Evolutionary conservation across 2,888 invertebrate species (phyloP).

Genomic region (Galeruca laticollis): DNA sequence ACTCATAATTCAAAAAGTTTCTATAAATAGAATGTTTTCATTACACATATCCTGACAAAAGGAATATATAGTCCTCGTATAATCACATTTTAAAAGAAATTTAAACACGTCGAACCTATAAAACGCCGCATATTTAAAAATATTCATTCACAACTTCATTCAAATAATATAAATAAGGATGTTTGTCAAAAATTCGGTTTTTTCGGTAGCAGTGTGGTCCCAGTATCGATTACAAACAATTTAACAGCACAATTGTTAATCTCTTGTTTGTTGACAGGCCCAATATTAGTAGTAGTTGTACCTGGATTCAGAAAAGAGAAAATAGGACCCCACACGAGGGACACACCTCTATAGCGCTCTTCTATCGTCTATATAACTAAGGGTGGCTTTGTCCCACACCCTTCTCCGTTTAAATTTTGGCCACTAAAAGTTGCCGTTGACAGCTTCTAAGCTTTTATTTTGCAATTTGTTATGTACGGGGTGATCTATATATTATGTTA

Average conservation of each 20-base stretch:
- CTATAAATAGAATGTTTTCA: too few species aligned
- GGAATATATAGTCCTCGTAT: too few species aligned
- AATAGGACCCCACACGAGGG: constrained; percentile 60
- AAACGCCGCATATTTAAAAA: neutral
- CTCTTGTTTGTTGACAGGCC: constrained; percentile 65
- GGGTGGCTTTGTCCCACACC: constrained; percentile 29
- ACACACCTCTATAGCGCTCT: constrained; percentile 54
- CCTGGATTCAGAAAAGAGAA: constrained; percentile 50
- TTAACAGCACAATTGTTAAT: constrained; percentile 66
- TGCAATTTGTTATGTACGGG: constrained; percentile 8
- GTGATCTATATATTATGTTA: neutral
- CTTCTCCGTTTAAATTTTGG: constrained; percentile 26
- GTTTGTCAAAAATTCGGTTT: neutral
- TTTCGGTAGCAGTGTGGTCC: constrained; percentile 28
- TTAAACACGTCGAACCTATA: too few species aligned
- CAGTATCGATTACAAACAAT: constrained; percentile 65
- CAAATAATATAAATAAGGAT: constrained; percentile 23
- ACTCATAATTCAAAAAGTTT: too few species aligned
- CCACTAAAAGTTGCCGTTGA: constrained; percentile 32
- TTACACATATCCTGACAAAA: too few species aligned
- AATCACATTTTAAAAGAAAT: too few species aligned
- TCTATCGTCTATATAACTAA: neutral
- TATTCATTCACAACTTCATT: neutral
- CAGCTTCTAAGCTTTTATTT: constrained; percentile 22
- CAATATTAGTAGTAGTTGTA: constrained; percentile 39